phyloP scores from a whole-genome alignment of 2,113 vertebrate genomes.

The Delphinapterus leucas region DNA sequence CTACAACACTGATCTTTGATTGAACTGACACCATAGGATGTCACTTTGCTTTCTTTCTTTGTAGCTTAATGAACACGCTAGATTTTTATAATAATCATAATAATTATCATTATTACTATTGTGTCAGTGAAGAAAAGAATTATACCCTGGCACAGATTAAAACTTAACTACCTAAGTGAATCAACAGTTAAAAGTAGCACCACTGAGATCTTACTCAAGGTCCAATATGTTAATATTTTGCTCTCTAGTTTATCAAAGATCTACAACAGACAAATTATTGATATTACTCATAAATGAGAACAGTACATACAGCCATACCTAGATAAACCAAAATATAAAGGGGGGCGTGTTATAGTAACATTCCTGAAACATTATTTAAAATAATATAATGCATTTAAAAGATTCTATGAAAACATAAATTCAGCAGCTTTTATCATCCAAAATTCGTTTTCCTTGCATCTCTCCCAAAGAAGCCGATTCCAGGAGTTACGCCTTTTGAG shows the following conservation, averaged over 20 bases:
- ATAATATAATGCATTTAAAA: neutral
- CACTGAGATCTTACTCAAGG: neutral
- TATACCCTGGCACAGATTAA: neutral
- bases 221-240: neutral
- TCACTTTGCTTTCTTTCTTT: neutral
- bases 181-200: neutral
- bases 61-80: neutral
- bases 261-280: neutral
- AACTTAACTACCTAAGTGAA: neutral
- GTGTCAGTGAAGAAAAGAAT: neutral
- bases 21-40: neutral
- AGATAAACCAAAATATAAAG: neutral
- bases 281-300: neutral
- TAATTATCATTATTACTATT: neutral
- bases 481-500: neutral
- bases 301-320: neutral
- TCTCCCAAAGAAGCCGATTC: neutral
- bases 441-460: neutral
- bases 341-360: neutral
- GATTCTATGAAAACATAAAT: neutral
- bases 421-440: neutral
- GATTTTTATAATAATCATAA: neutral
- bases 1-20: neutral
- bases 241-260: neutral
- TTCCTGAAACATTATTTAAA: neutral